A percentile compares a stretch with the other conserved stretches of the same genome.
These are phyloP conservation scores for Nemopilema nomurai DNA, from an alignment of 30 jellyfish, hydroid and myxozoan species.

Conservation along the genomic window DNA sequence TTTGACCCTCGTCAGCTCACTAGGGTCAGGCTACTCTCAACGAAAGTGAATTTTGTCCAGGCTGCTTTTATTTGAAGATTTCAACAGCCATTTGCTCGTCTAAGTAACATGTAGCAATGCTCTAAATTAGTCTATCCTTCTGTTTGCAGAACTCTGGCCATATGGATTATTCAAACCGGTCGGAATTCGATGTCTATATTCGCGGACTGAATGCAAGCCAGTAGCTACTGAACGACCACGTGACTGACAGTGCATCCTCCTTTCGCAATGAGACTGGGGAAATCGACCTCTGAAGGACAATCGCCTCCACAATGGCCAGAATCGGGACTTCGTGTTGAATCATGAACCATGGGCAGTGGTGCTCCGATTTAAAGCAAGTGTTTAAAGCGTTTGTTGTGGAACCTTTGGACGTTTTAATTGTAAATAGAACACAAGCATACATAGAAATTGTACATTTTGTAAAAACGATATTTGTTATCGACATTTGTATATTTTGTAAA, in stretches of 20 bases:
- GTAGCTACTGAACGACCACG: too few relatives aligned
- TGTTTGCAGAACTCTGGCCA: neutral
- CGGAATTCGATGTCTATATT: slow-evolving; percentile 11
- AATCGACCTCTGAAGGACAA: too few relatives aligned
- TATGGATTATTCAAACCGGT: neutral
- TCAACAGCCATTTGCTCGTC: too few relatives aligned
- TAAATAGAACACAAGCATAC: neutral
- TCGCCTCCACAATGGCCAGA: neutral
- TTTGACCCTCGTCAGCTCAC: neutral
- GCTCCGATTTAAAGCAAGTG: neutral
- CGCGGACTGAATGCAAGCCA: neutral
- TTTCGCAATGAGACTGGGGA: neutral
- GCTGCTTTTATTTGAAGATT: neutral
- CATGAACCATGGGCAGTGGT: neutral
- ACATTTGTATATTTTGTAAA: neutral
- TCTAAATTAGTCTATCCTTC: neutral
- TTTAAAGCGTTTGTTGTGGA: neutral
- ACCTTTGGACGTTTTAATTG: neutral
- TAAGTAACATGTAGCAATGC: too few relatives aligned
- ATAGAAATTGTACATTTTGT: neutral
- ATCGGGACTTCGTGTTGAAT: neutral
- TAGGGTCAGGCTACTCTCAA: neutral
- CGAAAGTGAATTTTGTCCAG: neutral
- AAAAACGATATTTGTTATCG: neutral
- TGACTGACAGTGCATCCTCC: neutral